These are phyloP conservation scores for Nothobranchius furzeri DNA, from an alignment of 2,113 vertebrate genomes.

Conservation along the genomic window DNA sequence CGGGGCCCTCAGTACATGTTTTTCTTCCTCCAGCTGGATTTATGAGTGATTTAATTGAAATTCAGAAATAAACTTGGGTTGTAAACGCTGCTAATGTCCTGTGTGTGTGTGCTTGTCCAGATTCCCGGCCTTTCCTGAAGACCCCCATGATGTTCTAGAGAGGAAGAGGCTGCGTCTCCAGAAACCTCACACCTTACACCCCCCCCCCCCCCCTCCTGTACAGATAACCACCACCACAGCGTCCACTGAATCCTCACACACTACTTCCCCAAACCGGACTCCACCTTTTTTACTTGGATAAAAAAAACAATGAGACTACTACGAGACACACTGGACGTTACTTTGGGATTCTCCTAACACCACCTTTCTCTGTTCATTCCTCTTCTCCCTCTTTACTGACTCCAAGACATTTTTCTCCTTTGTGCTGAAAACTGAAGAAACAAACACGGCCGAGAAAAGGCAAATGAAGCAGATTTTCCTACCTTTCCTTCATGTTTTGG, in stretches of 20 bases:
- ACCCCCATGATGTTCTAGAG: constrained; percentile 74
- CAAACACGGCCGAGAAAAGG: background rate
- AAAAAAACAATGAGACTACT: constrained; percentile 50
- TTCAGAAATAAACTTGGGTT: too few species aligned
- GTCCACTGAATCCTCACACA: constrained; percentile 7
- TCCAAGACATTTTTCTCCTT: constrained; percentile 16
- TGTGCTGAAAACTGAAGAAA: constrained; percentile 6
- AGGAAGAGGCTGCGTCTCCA: constrained; percentile 1
- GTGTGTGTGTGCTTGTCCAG: constrained; percentile 31
- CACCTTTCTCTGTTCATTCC: constrained; percentile 43
- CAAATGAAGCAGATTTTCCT: background rate
- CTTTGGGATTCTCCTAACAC: constrained; percentile 20
- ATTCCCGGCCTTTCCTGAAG: constrained; percentile 72
- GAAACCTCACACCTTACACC: background rate
- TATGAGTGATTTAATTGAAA: too few species aligned
- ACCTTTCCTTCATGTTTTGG: background rate
- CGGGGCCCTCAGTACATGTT: too few species aligned
- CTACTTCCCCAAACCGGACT: constrained; percentile 14
- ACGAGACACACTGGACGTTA: constrained; percentile 34
- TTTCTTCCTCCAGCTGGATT: too few species aligned
- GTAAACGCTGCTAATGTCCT: too few species aligned
- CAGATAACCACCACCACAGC: constrained; percentile 44
- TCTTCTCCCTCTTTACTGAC: constrained; percentile 14
- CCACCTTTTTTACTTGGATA: constrained; percentile 30
- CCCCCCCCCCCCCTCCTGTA: constrained; percentile 5